Evolutionary conservation across 1,140 invertebrate species (phyloP), one percentile per base, ranked within the genome.

Genomic region (Tetramorium alpestre): DNA sequence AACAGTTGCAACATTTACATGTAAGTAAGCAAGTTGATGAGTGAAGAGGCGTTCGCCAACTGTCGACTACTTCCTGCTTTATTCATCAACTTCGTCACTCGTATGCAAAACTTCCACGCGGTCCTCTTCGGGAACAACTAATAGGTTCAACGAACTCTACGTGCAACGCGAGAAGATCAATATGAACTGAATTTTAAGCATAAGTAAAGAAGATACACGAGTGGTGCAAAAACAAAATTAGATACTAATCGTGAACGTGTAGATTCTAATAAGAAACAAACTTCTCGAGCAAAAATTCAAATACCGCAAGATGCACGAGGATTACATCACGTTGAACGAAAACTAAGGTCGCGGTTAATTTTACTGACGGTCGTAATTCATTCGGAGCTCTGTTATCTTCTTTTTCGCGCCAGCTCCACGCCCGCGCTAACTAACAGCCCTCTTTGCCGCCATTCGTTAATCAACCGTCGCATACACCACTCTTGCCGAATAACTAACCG

Each of bases 391-490:
- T 65, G 73, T 87, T 90, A 90, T 90, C 88, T 90, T 56, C 65
- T 84, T 85, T 90, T 90, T 89, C 81, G 58, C 88, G 72, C 89
- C 88, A 58, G 64, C 84, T 89, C 82, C 54, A 60, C 44, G 62
- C 47, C 81, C 73, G 51, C 85, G 56, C 73, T 81, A 69, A 80
- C 62, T 84, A 84, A 90, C 72, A 81, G 49, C 85, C 72, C 88
- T 84, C 33, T 44, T 81, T 88, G 70, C 67, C 82, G 51, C 38
- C 87, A 85, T 75, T 86, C 77, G 85, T 78, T 75, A 86, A 90
- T 90, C 81, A 85, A 77, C 58, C 28, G 10, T 8, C 58, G 13
- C 16, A n/a, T 38, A 64, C 47, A 54, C 82, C 47, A 54, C 82
- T 85, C 44, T 28, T 77, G n/a, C 22, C 44, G 56, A 75, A 84